Conservation (phyloP, 2,113 vertebrate genomes). For the Acrocephalus arundinaceus region DNA sequence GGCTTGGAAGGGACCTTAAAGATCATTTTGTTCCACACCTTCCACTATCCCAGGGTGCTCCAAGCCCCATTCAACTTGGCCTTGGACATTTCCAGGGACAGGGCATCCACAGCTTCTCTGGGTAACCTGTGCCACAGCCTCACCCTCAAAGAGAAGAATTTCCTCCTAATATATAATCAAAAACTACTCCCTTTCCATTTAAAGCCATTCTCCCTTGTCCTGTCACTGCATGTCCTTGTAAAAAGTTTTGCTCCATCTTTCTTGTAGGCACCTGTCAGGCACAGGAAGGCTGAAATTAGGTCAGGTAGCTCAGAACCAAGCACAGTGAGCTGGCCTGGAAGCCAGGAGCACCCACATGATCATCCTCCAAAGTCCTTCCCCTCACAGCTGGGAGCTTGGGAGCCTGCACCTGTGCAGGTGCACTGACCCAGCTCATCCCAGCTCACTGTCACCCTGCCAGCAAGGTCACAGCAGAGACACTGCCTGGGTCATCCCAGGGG, state of each 20-base stretch:
- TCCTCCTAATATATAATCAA: not conserved
- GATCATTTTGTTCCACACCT: not conserved
- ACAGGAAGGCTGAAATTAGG: not conserved
- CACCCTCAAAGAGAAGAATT: not conserved
- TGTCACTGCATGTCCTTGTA: not conserved
- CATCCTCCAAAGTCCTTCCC: accelerated
- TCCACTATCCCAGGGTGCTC: not conserved
- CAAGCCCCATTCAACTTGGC: not conserved
- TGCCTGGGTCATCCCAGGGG: not conserved
- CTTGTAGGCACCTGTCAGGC: no score
- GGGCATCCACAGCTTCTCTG: not conserved
- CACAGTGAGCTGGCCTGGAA: not conserved
- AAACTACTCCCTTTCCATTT: not conserved
- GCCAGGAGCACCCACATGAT: not conserved
- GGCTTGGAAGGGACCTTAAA: not conserved
- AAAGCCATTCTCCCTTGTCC: not conserved
- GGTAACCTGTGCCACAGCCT: not conserved
- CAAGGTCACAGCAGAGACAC: not conserved
- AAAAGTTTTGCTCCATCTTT: not conserved
- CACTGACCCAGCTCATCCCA: not conserved
- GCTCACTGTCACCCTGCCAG: not conserved
- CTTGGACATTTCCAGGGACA: not conserved
- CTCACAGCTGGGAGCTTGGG: not conserved
- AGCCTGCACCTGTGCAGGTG: not conserved
- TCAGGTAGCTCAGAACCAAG: not conserved